These are phyloP conservation scores for Hyposoter dolosus DNA, from an alignment of 2,888 invertebrate genomes.

Conservation along the genomic window DNA sequence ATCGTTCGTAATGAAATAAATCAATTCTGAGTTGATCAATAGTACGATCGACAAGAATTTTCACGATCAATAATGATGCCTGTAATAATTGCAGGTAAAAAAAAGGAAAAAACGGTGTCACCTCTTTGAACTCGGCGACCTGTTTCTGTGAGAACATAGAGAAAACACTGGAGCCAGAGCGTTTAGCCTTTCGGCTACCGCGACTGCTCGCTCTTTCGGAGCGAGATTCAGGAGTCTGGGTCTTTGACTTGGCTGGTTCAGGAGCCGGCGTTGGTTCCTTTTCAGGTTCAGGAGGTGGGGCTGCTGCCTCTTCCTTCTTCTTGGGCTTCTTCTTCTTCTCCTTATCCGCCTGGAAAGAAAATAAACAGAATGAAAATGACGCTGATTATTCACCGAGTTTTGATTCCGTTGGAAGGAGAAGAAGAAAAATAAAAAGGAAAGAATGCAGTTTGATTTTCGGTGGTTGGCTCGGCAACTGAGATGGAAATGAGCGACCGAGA, in stretches of 20 bases:
- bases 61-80: not conserved
- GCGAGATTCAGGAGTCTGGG: constrained; percentile 86
- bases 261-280: constrained; percentile 90
- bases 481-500: not conserved
- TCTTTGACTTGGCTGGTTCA: constrained; percentile 86
- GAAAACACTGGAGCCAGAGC: constrained; percentile 97
- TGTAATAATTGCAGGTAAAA: not conserved
- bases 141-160: constrained; percentile 98
- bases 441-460: not conserved
- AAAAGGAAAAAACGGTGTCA: constrained; percentile 82
- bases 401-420: not conserved
- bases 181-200: constrained; percentile 92
- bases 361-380: constrained; percentile 60
- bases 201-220: constrained; percentile 91
- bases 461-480: not conserved
- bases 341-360: constrained; percentile 91
- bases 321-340: constrained; percentile 93
- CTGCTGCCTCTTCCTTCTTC: constrained; percentile 91
- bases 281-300: constrained; percentile 89
- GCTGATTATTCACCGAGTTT: not conserved
- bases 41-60: not conserved
- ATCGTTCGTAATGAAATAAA: not conserved
- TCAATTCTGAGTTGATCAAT: not conserved
- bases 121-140: constrained; percentile 98
- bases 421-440: not conserved